These are phyloP conservation scores for Muricea muricata DNA, from an alignment of 92 coral and sea anemone species.

Conservation along the genomic window DNA sequence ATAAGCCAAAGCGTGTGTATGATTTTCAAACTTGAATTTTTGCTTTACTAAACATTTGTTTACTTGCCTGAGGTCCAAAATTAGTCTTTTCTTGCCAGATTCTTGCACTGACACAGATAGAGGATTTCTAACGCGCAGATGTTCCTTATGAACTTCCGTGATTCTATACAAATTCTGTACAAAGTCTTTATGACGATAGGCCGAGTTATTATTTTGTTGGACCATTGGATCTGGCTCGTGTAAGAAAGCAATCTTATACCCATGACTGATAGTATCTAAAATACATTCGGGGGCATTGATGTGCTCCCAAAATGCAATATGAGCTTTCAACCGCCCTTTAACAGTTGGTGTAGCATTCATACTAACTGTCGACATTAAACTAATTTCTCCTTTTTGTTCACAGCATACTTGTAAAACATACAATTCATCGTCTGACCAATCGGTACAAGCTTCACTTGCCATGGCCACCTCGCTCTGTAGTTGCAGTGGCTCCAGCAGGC, in stretches of 20 bases:
- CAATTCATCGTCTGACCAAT: too few species aligned
- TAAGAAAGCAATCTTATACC: neutral
- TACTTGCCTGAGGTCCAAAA: neutral
- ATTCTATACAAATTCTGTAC: neutral
- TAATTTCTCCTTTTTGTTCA: neutral
- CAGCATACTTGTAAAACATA: neutral
- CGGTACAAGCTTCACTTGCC: too few species aligned
- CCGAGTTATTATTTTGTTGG: neutral
- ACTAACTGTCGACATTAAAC: too few species aligned
- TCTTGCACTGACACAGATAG: neutral
- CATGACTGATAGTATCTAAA: neutral
- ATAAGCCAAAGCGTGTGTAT: neutral
- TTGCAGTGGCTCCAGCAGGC: too few species aligned
- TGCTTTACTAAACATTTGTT: neutral
- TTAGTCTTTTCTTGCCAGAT: neutral
- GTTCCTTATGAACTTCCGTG: neutral
- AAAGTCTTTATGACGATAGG: neutral
- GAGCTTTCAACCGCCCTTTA: neutral
- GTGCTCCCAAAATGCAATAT: neutral
- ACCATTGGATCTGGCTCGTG: too few species aligned
- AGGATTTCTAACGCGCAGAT: neutral
- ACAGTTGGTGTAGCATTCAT: too few species aligned
- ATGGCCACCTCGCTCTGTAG: too few species aligned
- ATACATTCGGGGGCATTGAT: neutral
- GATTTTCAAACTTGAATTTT: neutral